Conservation (phyloP, 2,113 vertebrate genomes). For the Zosterops lateralis region DNA sequence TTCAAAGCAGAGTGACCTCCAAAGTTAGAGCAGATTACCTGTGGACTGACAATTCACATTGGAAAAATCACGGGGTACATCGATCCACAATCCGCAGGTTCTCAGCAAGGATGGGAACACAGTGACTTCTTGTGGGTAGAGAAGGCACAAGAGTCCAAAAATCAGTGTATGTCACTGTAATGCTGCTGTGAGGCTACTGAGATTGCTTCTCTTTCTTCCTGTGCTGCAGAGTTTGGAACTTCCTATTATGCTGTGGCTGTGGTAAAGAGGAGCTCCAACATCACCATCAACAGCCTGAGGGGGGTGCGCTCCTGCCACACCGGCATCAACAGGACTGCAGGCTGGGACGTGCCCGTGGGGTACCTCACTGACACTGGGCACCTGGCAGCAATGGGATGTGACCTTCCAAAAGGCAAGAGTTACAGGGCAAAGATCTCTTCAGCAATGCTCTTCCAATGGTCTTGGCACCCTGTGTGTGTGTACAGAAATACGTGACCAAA, state of each 20-base stretch:
- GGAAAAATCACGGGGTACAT: not conserved
- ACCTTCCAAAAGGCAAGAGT: constrained; percentile 78
- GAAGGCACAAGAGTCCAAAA: not conserved
- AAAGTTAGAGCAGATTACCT: not conserved
- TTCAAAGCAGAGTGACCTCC: not conserved
- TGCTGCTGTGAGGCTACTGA: not conserved
- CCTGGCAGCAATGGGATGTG: constrained; percentile 87
- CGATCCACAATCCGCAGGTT: not conserved
- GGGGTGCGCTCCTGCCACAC: constrained; percentile 89
- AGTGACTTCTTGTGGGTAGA: not conserved
- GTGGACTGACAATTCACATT: not conserved
- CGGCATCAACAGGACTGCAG: constrained; percentile 83
- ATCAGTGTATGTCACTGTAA: not conserved
- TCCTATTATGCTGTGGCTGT: constrained; percentile 90
- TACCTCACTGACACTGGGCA: constrained; percentile 83
- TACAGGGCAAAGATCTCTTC: not conserved
- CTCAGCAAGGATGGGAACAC: not conserved
- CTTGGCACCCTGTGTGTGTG: not conserved
- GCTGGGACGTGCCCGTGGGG: constrained; percentile 91
- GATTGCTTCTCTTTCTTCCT: not conserved
- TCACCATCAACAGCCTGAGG: constrained; percentile 82
- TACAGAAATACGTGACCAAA: not conserved
- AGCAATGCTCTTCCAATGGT: accelerated
- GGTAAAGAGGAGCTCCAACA: constrained; percentile 74
- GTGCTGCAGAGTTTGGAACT: constrained; percentile 60